phyloP scores from a whole-genome alignment of 2,113 vertebrate genomes.

The Thalassoma bifasciatum region DNA sequence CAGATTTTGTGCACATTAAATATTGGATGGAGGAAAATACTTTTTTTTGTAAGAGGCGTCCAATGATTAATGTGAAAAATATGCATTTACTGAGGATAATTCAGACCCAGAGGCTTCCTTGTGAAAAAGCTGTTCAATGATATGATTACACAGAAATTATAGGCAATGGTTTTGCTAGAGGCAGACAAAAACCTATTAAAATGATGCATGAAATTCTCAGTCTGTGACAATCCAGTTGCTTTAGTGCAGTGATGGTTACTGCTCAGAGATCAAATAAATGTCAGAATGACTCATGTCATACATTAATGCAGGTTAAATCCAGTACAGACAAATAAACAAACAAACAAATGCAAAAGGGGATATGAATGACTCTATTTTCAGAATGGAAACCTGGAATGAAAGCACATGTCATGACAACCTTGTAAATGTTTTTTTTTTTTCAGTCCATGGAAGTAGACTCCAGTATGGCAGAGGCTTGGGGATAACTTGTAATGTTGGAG shows the following conservation, averaged over 20 bases:
- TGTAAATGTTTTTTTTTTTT: not conserved
- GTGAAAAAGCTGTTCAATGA: constrained; percentile 42
- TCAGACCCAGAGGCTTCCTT: not conserved
- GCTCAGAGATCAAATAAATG: constrained; percentile 2
- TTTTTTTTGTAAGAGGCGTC: not conserved
- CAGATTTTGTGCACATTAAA: too few species aligned
- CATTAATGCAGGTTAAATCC: not conserved
- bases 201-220: constrained; percentile 17
- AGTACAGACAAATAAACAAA: not conserved
- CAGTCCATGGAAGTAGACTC: not conserved
- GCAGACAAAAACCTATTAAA: constrained; percentile 26
- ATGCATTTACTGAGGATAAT: not conserved
- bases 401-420: not conserved
- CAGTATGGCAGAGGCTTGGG: not conserved
- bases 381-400: not conserved
- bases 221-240: constrained; percentile 26
- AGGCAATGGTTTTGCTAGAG: constrained; percentile 31
- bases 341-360: not conserved
- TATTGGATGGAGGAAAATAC: not conserved
- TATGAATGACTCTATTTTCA: not conserved
- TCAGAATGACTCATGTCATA: not conserved
- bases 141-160: constrained; percentile 42
- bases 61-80: constrained; percentile 11
- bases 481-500: constrained; percentile 23
- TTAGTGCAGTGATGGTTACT: constrained; percentile 12